Base-by-base conservation (phyloP, 2,113 vertebrate genomes). In the Suricata suricatta region DNA sequence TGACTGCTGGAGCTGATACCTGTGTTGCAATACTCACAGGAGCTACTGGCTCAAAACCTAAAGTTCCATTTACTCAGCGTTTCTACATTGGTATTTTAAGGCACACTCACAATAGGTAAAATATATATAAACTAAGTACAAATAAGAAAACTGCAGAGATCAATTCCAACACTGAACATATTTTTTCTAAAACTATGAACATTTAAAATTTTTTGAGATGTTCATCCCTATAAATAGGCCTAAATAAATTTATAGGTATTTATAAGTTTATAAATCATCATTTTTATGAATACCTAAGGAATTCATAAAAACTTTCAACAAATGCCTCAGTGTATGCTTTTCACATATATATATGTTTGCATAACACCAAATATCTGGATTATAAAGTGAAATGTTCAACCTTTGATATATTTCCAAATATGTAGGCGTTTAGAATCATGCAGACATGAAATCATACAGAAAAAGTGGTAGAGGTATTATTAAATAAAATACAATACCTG, bases 311-410 rank as follows among this genome's bases (percentile, higher is more conserved):
- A n/a, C 1, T 54, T 93, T 92, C 74, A 87, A 60, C 35, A 82
- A 95, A 64, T 89, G 54, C 12, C 3, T 89, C n/a, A 71, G 25
- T 3, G 63, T 50, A 50, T 35, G 68, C 4, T 93, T 91, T 81
- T 69, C 13, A n/a, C 90, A 47, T 72, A 12, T 83, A 12, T 83
- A 52, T 80, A 13, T 80, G n/a, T 72, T 60, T 88, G 52, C 31
- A 64, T 71, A 94, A 63, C 54, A 94, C 5, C 60, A 83, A 94
- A 92, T 57, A 97, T 92, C 86, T 95, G 83, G 31, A 91, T 71
- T 77, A 60, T n/a, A 86, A 96, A 91, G n/a, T 38, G n/a, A 64
- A 96, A 71, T 17, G 3, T 33, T 93, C 29, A 93, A 68, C 4
- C 9, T 89, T 44, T 68, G 50, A 68, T 72, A 72, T 93, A 29